Evolutionary conservation across 2,113 vertebrate genomes (phyloP), one percentile per base, ranked within the genome.

Genomic region (Hystrix brachyura): DNA sequence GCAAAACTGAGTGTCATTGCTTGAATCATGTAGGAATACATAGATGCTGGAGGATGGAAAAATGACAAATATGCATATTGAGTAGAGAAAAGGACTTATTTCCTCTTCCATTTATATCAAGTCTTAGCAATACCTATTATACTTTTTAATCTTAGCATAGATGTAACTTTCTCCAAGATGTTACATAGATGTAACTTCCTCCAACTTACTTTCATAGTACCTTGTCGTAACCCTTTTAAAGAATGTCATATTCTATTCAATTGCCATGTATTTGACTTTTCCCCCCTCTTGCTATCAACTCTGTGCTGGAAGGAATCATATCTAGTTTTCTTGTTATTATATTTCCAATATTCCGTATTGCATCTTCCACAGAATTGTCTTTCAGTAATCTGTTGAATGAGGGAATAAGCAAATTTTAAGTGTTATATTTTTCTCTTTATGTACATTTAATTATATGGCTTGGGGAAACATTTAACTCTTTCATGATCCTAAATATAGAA

Each of bases 401-500:
- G 11, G 21, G 13, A 86, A 82, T 92, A 46, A 51, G 69, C 23
- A 91, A 96, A 88, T 88, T 55, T 90, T 90, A 87, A 79, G 18
- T 87, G 43, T 46, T 62, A 67, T 46, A 91, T 43, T 80, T 97
- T 82, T 64, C 10, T 59, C 65, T 87, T 90, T 69, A 93, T 69
- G n/a, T 12, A 71, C 38, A 82, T 71, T 91, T 86, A 76, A 71
- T 64, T 55, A 78, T 64, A 92, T 78, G 74, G 11, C 55, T 90
- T 87, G 81, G 25, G 67, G 87, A 94, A 93, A 90, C 59, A 12
- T 43, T 76, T 87, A 95, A 69, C 13, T 89, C 34, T 59, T 57
- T 6, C 9, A 32, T 46, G 9, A 64, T 96, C 38, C 18, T 92
- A 91, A 82, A 59, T 78, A 71, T 57, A 65, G 59, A 94, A 95